Conservation (phyloP, 1,140 invertebrate genomes). For the Antheraea pernyi region DNA sequence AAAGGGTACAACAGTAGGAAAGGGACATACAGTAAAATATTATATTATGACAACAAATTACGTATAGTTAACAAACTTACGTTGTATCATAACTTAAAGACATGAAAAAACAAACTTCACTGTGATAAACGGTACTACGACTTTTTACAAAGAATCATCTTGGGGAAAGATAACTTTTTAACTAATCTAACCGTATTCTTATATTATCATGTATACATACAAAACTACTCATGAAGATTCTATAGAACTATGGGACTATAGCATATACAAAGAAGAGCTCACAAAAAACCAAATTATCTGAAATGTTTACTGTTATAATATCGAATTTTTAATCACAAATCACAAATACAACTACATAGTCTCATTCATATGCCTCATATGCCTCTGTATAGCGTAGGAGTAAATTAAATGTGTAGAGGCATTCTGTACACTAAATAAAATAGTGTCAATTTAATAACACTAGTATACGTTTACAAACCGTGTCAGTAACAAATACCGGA, state of each 20-base stretch:
- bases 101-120: conserved; percentile 3
- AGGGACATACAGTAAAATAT: background rate
- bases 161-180: too few relatives aligned
- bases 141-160: background rate
- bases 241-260: too few relatives aligned
- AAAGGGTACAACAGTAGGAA: background rate
- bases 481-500: conserved; percentile 16
- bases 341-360: background rate
- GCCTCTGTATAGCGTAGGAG: background rate
- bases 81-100: conserved; percentile 2
- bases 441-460: conserved; percentile 40
- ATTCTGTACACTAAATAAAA: conserved; percentile 21
- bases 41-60: background rate
- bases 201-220: too few relatives aligned
- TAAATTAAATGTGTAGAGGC: too few relatives aligned
- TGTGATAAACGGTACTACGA: background rate
- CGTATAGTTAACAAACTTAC: background rate
- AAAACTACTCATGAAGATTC: too few relatives aligned
- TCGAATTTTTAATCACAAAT: background rate
- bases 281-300: background rate
- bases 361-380: background rate
- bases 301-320: background rate
- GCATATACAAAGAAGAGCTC: background rate
- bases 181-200: too few relatives aligned
- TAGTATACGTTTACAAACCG: conserved; percentile 24